These are phyloP conservation scores for Saccostrea glomerata DNA, from an alignment of 1,140 invertebrate species.

Conservation along the genomic window DNA sequence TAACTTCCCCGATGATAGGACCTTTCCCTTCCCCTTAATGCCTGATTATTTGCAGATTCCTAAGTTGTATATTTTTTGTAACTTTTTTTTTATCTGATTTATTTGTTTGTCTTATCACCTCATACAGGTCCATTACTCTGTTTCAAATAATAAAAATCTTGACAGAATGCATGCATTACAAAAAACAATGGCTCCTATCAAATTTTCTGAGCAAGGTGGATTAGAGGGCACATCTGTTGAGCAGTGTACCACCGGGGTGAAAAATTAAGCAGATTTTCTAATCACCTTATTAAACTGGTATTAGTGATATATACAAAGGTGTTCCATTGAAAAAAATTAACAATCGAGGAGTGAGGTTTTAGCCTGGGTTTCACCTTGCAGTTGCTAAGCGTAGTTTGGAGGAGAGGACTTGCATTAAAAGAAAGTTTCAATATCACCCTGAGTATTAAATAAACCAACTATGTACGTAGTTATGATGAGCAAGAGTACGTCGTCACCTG, in stretches of 20 bases:
- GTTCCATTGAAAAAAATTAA: neutral
- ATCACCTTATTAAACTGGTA: neutral
- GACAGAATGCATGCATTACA: neutral
- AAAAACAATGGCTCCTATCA: neutral
- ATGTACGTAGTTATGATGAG: too few relatives aligned
- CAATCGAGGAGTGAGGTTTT: neutral
- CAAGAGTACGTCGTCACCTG: too few relatives aligned
- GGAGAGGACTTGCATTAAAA: neutral
- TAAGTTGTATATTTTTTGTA: neutral
- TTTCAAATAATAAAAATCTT: neutral
- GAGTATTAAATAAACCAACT: too few relatives aligned
- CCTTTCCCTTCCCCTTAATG: neutral
- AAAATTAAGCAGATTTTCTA: conserved; percentile 15
- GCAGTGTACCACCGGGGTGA: neutral
- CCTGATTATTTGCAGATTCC: neutral
- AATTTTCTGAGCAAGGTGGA: neutral
- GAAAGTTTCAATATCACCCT: neutral
- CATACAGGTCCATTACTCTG: neutral
- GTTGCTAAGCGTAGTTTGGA: conserved; percentile 20
- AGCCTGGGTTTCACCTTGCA: neutral
- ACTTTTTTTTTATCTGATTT: neutral
- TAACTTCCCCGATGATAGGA: neutral
- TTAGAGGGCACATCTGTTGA: neutral
- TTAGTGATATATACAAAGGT: neutral
- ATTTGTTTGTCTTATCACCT: neutral